Conservation (phyloP, 2,888 invertebrate genomes). For the Panopea generosa region DNA sequence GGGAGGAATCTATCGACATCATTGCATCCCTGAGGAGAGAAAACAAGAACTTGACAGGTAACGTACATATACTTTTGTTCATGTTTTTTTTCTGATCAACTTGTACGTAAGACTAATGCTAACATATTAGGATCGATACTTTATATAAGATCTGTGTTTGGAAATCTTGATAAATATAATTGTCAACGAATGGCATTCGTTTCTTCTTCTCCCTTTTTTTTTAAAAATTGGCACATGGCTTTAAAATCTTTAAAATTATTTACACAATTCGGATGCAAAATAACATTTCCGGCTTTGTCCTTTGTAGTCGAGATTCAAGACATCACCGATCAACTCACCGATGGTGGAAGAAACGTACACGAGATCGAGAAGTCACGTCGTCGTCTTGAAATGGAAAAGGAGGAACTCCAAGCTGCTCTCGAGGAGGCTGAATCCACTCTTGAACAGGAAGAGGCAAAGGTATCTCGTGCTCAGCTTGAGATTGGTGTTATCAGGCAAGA, state of each 20-base stretch:
- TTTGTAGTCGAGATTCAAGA: conserved; percentile 98
- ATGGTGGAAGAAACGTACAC: conserved; percentile 99
- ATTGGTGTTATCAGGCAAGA: conserved; percentile 99
- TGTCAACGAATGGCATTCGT: background rate
- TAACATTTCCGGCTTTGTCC: too few relatives aligned
- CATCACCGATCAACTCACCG: conserved; percentile 99
- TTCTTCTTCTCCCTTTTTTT: background rate
- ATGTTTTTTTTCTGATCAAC: too few relatives aligned
- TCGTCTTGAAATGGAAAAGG: conserved; percentile 99
- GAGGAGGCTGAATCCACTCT: conserved; percentile 99
- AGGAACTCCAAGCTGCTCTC: conserved; percentile 99
- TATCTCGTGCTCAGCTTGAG: conserved; percentile 95
- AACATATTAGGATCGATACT: too few relatives aligned
- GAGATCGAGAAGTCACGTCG: conserved; percentile 99
- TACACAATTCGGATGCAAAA: too few relatives aligned
- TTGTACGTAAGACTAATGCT: too few relatives aligned
- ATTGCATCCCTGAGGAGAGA: conserved; percentile 99
- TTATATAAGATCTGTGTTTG: too few relatives aligned
- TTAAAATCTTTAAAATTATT: too few relatives aligned
- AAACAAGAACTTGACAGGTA: conserved; percentile 97
- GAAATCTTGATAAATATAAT: background rate
- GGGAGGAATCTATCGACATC: conserved; percentile 98
- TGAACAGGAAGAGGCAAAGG: conserved; percentile 99
- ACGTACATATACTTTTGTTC: conserved; percentile 7
- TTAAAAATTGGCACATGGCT: background rate